Conservation (phyloP, 2,797 vertebrate species). For the Pampus argenteus region DNA sequence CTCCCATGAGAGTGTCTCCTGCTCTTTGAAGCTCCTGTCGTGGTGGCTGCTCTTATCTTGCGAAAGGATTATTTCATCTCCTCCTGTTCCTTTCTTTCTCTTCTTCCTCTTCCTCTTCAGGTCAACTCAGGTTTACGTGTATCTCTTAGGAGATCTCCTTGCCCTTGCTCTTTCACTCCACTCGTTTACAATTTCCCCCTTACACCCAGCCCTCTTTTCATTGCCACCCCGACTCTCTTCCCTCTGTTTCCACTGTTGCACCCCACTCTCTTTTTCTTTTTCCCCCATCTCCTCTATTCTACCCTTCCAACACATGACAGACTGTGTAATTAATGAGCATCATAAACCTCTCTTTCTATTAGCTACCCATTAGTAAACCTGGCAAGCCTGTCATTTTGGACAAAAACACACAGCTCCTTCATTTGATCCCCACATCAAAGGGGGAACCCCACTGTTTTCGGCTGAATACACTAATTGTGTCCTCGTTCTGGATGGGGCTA, state of each 20-base stretch:
- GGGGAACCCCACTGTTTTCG: slow-evolving; percentile 94
- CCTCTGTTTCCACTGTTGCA: slow-evolving; percentile 66
- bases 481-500: slow-evolving; percentile 90
- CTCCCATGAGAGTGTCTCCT: slow-evolving; percentile 86
- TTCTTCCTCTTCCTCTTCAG: slow-evolving; percentile 44
- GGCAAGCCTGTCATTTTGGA: slow-evolving; percentile 96
- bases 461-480: slow-evolving; percentile 97
- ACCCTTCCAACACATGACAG: slow-evolving; percentile 91
- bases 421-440: slow-evolving; percentile 98
- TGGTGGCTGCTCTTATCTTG: slow-evolving; percentile 94
- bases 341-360: slow-evolving; percentile 98
- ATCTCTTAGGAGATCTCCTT: slow-evolving; percentile 66
- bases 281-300: slow-evolving; percentile 68
- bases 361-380: slow-evolving; percentile 97
- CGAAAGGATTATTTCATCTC: slow-evolving; percentile 93
- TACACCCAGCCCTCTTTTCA: slow-evolving; percentile 54
- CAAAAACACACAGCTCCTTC: slow-evolving; percentile 96
- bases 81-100: slow-evolving; percentile 71
- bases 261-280: slow-evolving; percentile 61
- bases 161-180: slow-evolving; percentile 59
- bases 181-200: slow-evolving; percentile 65
- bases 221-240: slow-evolving; percentile 46
- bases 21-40: slow-evolving; percentile 95
- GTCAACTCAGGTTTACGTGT: slow-evolving; percentile 61
- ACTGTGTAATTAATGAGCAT: slow-evolving; percentile 97